Evolutionary conservation across 2,888 invertebrate genomes (phyloP).

Genomic region (Zele albiditarsus): DNA sequence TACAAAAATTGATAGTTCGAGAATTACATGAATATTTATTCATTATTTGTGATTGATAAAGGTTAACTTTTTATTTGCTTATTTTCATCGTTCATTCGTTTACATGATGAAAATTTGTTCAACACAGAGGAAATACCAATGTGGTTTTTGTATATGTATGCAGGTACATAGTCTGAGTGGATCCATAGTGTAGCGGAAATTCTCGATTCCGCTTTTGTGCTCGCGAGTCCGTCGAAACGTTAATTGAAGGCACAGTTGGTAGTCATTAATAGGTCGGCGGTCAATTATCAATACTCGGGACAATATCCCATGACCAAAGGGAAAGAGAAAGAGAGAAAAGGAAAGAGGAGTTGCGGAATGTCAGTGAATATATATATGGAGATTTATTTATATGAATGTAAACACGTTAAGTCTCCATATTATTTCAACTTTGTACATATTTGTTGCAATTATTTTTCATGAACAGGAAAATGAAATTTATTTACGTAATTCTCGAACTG

Average conservation of each 20-base stretch:
- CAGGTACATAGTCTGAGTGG: conserved; percentile 48
- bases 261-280: conserved; percentile 33
- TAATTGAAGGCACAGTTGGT: conserved; percentile 33
- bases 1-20: conserved; percentile 12
- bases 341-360: conserved; percentile 45
- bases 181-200: conserved; percentile 60
- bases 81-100: conserved; percentile 11
- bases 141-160: conserved; percentile 37
- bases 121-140: background rate
- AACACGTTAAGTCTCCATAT: background rate
- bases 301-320: conserved; percentile 17
- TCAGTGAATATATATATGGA: conserved; percentile 41
- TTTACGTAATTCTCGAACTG: conserved; percentile 24
- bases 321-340: conserved; percentile 30
- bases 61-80: background rate
- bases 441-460: background rate
- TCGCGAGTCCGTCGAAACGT: conserved; percentile 45
- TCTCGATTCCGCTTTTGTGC: conserved; percentile 41
- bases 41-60: background rate
- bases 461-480: conserved; percentile 20
- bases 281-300: conserved; percentile 36
- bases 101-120: background rate
- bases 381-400: background rate
- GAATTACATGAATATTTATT: conserved; percentile 29
- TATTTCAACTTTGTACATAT: background rate